These are phyloP conservation scores for Denticeps clupeoides DNA, from an alignment of 2,797 vertebrate species.

Conservation along the genomic window DNA sequence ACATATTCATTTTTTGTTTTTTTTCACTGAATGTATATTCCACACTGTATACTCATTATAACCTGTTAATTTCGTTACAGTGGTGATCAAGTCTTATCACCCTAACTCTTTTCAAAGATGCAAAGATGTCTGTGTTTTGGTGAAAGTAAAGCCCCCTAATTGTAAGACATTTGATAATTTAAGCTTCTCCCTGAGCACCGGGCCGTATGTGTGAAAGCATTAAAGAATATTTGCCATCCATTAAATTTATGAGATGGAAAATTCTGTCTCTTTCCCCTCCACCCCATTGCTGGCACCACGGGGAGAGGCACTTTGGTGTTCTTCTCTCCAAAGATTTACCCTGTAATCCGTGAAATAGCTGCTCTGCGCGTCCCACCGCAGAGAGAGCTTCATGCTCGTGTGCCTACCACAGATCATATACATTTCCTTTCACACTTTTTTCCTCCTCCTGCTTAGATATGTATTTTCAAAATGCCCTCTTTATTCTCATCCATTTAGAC, in stretches of 20 bases:
- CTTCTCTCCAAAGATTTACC: conserved; percentile 27
- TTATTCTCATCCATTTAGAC: conserved; percentile 25
- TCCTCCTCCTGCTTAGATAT: conserved; percentile 19
- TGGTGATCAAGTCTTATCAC: too few species aligned
- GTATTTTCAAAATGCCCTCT: conserved; percentile 22
- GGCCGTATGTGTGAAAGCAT: conserved; percentile 30
- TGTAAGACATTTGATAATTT: conserved; percentile 29
- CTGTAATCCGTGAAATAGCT: conserved; percentile 40
- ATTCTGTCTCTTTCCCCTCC: conserved; percentile 22
- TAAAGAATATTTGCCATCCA: conserved; percentile 38
- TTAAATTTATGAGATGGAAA: conserved; percentile 40
- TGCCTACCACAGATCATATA: conserved; percentile 24
- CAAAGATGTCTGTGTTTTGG: conserved; percentile 13
- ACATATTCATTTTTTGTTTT: too few species aligned
- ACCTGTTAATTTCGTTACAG: too few species aligned
- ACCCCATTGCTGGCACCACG: conserved; percentile 13
- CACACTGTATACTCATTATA: neutral
- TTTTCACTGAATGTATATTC: too few species aligned
- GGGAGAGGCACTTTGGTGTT: conserved; percentile 27
- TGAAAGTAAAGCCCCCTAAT: conserved; percentile 25
- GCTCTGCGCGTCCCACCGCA: conserved; percentile 20
- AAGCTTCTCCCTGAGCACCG: conserved; percentile 24
- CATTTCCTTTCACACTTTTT: conserved; percentile 24
- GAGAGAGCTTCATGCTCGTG: conserved; percentile 16
- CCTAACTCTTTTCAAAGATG: too few species aligned